phyloP scores from a whole-genome alignment of 92 coral and sea anemone genomes.

The Epizoanthus stellaris region DNA sequence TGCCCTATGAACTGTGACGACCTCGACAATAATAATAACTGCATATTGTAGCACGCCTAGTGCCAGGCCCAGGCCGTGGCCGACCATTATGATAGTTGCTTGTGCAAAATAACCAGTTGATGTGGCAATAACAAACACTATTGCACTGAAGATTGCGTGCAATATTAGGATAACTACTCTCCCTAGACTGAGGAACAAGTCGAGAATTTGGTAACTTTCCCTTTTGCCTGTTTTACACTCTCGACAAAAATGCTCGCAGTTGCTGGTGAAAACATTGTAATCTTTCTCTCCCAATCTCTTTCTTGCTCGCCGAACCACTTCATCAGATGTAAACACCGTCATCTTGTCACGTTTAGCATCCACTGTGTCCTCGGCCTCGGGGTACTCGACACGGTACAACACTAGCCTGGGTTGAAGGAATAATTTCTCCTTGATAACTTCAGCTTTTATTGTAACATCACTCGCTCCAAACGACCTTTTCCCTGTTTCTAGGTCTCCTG shows the following conservation, averaged over 20 bases:
- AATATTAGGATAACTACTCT: slow-evolving; percentile 61
- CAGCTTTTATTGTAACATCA: slow-evolving; percentile 76
- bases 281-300: slow-evolving; percentile 80
- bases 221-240: slow-evolving; percentile 85
- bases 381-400: slow-evolving; percentile 81
- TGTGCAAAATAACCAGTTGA: slow-evolving; percentile 84
- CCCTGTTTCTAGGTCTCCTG: slow-evolving; percentile 82
- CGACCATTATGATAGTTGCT: slow-evolving; percentile 64
- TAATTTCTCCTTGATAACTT: slow-evolving; percentile 74
- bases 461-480: slow-evolving; percentile 68
- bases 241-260: slow-evolving; percentile 90
- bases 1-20: slow-evolving; percentile 71
- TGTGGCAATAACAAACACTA: slow-evolving; percentile 59
- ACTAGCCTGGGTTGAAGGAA: slow-evolving; percentile 66
- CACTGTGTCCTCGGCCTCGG: slow-evolving; percentile 15
- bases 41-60: slow-evolving; percentile 74
- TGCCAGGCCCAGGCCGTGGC: slow-evolving; percentile 57
- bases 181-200: slow-evolving; percentile 64
- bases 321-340: slow-evolving; percentile 54
- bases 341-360: slow-evolving; percentile 38
- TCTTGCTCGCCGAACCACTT: slow-evolving; percentile 79
- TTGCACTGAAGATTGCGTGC: slow-evolving; percentile 70
- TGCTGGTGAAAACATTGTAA: slow-evolving; percentile 82
- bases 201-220: slow-evolving; percentile 79
- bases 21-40: slow-evolving; percentile 64